phyloP scores from a whole-genome alignment of 2,888 invertebrate genomes.

The Hydroisotoma schaefferi region DNA sequence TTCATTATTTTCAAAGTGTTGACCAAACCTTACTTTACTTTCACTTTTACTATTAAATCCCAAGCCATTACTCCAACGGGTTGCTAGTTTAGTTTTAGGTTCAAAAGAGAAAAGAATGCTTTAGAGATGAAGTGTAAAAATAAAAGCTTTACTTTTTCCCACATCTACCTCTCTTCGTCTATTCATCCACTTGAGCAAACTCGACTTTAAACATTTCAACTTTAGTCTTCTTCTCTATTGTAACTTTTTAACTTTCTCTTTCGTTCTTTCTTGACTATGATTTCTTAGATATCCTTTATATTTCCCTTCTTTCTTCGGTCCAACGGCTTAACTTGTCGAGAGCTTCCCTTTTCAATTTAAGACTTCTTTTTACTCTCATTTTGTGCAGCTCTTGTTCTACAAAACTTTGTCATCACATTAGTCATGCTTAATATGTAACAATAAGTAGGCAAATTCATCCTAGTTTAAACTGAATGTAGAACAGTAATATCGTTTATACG shows the following conservation, averaged over 20 bases:
- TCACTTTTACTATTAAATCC: too few relatives aligned
- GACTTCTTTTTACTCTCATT: not conserved
- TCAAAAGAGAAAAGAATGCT: too few relatives aligned
- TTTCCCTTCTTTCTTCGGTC: not conserved
- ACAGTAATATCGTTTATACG: too few relatives aligned
- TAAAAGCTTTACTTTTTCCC: not conserved
- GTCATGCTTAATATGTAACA: constrained; percentile 24
- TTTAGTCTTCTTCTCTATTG: constrained; percentile 12
- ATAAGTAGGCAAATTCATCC: constrained; percentile 11
- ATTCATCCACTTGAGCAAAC: too few relatives aligned
- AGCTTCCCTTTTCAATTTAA: not conserved
- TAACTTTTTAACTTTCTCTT: constrained; percentile 7
- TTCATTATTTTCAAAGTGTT: too few relatives aligned
- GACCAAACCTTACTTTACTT: too few relatives aligned
- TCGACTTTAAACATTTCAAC: constrained; percentile 9
- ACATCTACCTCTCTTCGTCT: not conserved
- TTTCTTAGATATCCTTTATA: constrained; percentile 9
- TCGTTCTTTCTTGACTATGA: not conserved
- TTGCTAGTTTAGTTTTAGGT: too few relatives aligned
- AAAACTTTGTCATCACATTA: constrained; percentile 22
- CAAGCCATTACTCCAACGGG: too few relatives aligned
- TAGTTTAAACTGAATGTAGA: constrained; percentile 5
- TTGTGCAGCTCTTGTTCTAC: constrained; percentile 6
- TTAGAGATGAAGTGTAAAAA: too few relatives aligned
- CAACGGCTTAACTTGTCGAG: not conserved